phyloP scores from a whole-genome alignment of 2,888 invertebrate species.

The Sesamia inferens region DNA sequence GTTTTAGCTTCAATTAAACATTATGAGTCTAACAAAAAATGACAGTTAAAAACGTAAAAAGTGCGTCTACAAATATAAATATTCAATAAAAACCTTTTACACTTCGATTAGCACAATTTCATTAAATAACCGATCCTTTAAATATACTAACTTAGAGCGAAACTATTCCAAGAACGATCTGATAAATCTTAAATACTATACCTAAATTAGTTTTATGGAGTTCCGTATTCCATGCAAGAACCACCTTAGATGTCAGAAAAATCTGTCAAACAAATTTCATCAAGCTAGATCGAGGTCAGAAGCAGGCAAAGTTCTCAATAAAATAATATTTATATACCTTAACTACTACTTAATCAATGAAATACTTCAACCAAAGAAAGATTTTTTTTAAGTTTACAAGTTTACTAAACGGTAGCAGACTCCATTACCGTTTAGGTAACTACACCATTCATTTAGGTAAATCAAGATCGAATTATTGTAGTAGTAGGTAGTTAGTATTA shows the following conservation, averaged over 20 bases:
- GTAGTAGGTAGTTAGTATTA: too few species aligned
- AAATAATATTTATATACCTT: neutral
- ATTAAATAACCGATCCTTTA: constrained; percentile 49
- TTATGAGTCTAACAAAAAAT: constrained; percentile 27
- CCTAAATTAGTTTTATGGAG: constrained; percentile 29
- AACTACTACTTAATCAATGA: neutral
- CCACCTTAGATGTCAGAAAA: neutral
- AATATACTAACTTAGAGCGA: constrained; percentile 41
- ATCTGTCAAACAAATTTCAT: neutral
- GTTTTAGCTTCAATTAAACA: constrained; percentile 43
- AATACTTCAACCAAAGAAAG: neutral
- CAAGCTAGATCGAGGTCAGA: neutral
- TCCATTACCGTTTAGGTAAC: too few species aligned
- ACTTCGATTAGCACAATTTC: constrained; percentile 52
- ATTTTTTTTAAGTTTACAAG: too few species aligned
- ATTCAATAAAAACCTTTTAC: constrained; percentile 58
- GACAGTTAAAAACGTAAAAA: constrained; percentile 33
- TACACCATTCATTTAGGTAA: too few species aligned
- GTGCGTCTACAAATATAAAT: constrained; percentile 38
- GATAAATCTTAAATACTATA: constrained; percentile 34
- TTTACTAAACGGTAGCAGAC: too few species aligned
- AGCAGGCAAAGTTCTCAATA: neutral
- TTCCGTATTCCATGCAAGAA: constrained; percentile 2
- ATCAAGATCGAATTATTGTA: too few species aligned
- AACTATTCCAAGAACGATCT: constrained; percentile 50